Percentiles rank a stretch among this genome's conserved stretches.
These are phyloP conservation scores for Lasioglossum albipes DNA, from an alignment of 1,140 invertebrate genomes.

Conservation along the genomic window DNA sequence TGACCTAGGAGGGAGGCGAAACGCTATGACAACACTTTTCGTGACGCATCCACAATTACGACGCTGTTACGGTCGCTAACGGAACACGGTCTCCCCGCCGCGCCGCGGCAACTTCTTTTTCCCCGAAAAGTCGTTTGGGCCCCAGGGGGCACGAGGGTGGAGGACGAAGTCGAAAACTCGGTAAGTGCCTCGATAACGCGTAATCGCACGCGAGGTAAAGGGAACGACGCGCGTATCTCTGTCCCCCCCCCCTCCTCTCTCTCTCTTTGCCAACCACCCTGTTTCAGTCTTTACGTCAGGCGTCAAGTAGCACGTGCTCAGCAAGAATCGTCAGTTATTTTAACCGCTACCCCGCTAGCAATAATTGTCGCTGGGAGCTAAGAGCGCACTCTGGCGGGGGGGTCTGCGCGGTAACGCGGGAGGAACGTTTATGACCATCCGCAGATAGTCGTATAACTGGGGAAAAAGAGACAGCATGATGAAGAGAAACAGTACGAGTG, in stretches of 20 bases:
- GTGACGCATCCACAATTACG: conserved; percentile 21
- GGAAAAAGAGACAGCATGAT: background rate
- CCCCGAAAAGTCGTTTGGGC: background rate
- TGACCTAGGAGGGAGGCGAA: background rate
- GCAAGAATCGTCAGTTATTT: conserved; percentile 30
- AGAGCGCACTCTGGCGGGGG: background rate
- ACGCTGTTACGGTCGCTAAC: background rate
- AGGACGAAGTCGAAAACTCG: conserved; percentile 2
- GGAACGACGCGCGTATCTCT: background rate
- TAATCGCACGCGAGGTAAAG: background rate
- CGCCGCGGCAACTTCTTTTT: conserved; percentile 24
- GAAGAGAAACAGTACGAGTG: background rate
- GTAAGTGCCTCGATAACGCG: conserved; percentile 17
- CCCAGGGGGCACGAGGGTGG: background rate
- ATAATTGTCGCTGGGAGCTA: conserved; percentile 54
- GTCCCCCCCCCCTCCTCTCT: too few relatives aligned
- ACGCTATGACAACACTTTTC: background rate
- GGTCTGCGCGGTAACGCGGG: background rate
- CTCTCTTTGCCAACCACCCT: too few relatives aligned
- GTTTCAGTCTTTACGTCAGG: background rate
- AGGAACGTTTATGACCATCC: conserved; percentile 43
- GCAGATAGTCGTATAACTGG: conserved; percentile 45
- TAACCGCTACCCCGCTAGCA: conserved; percentile 13
- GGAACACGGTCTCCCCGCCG: background rate
- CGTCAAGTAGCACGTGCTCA: conserved; percentile 23